phyloP scores from a whole-genome alignment of 2,113 vertebrate genomes.

The Hydrochoerus hydrochaeris region DNA sequence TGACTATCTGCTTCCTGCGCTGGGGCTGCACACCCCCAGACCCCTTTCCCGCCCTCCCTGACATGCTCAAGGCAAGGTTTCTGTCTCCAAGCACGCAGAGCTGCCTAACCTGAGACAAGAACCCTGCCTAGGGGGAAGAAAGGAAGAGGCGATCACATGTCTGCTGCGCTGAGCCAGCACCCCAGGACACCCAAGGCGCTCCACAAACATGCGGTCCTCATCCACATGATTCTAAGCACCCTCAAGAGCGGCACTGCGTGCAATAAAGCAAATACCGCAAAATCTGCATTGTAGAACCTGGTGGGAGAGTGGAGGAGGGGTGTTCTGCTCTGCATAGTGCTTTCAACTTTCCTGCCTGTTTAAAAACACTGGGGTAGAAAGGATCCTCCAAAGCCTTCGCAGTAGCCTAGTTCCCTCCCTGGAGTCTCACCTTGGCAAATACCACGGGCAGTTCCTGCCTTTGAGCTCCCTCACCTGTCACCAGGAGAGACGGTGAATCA shows the following conservation, averaged over 20 bases:
- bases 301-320: neutral
- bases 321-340: neutral
- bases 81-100: neutral
- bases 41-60: neutral
- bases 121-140: neutral
- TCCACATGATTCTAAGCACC: neutral
- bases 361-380: constrained; percentile 2
- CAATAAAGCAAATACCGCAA: neutral
- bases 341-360: neutral
- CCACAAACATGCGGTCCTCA: neutral
- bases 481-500: neutral
- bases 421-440: neutral
- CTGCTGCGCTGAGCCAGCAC: neutral
- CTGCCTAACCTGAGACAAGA: neutral
- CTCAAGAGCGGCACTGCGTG: neutral
- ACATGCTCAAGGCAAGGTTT: neutral
- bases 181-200: neutral
- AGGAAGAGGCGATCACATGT: neutral
- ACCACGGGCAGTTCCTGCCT: accelerated
- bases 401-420: neutral
- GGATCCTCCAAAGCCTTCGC: neutral
- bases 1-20: neutral
- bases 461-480: neutral
- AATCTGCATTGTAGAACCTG: neutral
- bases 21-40: too few relatives aligned